Evolutionary conservation across 2,797 vertebrate genomes (phyloP).

Genomic region (Chrosomus eos): DNA sequence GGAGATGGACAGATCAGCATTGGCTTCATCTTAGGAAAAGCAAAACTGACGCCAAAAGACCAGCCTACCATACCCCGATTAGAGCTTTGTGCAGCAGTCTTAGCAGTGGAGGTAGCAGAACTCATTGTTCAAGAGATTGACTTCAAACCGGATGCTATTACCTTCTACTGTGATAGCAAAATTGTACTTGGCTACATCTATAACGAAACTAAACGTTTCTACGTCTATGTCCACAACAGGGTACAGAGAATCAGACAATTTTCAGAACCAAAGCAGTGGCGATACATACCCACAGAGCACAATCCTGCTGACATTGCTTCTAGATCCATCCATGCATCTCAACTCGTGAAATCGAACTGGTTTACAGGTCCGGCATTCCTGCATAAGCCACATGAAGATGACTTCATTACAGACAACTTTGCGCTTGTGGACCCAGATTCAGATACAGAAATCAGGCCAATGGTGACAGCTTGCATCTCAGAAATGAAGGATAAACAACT

Average conservation of each 20-base stretch:
- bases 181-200: slow-evolving; percentile 48
- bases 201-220: slow-evolving; percentile 39
- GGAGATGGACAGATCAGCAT: too few relatives aligned
- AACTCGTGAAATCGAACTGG: slow-evolving; percentile 43
- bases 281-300: slow-evolving; percentile 45
- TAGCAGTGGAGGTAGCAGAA: too few relatives aligned
- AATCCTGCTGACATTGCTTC: too few relatives aligned
- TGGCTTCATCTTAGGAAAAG: too few relatives aligned
- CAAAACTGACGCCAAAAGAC: too few relatives aligned
- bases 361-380: slow-evolving; percentile 51
- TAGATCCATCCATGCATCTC: slow-evolving; percentile 49
- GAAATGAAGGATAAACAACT: background rate
- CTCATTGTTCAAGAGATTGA: too few relatives aligned
- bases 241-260: slow-evolving; percentile 37
- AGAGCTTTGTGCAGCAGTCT: too few relatives aligned
- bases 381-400: background rate
- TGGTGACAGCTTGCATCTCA: background rate
- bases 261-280: slow-evolving; percentile 40
- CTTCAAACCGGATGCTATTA: too few relatives aligned
- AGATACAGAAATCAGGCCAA: slow-evolving; percentile 32
- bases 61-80: too few relatives aligned
- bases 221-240: background rate
- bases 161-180: too few relatives aligned
- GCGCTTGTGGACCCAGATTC: slow-evolving; percentile 43
- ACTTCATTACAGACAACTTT: slow-evolving; percentile 19